Base-by-base conservation (phyloP, 2,113 vertebrate species). In the Conger conger region DNA sequence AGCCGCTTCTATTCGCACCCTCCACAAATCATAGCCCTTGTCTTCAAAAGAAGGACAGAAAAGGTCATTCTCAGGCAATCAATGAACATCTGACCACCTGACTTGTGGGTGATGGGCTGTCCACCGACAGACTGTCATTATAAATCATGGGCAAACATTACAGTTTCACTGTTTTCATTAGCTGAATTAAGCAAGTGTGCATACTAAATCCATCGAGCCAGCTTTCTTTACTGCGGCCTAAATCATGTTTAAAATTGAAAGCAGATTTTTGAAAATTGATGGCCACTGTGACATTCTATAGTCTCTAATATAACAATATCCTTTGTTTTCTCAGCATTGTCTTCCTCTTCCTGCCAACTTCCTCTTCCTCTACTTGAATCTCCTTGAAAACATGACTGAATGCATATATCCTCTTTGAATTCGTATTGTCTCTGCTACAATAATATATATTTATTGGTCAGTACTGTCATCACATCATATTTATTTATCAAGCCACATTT, bases 61-160 rank as follows among this genome's bases (percentile, higher is more conserved):
- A 84, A 84, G 83, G 83, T 84, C 83, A 80, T 54, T 16, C 36
- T 79, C 77, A 54, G 45, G 77, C 50, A 84, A 80, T 84, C 83
- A 42, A 84, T 84, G 77, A 84, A 40, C 77, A 79, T 79, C 76
- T 84, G 83, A 84, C 83, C 76, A 60, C 53, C 76, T 80, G 76
- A 84, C 83, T 77, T 27, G 0, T 38, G 42, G 73, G 76, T 78
- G 73, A 84, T 79, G 83, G 50, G 83, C 57, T 54, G 50, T 78
- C 83, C 77, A 37, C 30, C 45, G 83, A 54, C 83, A 84, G 83
- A 84, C 36, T 36, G 77, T 84, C 76, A 77, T 42, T 80, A 35
- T 80, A 42, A 60, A 79, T 80, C 83, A 38, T 40, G 35, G 76
- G 20, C 27, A 54, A 50, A 18, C 83, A 63, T 84, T 79, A 79